Base-by-base conservation (phyloP, 2,113 vertebrate species). In the Xiphorhynchus elegans region DNA sequence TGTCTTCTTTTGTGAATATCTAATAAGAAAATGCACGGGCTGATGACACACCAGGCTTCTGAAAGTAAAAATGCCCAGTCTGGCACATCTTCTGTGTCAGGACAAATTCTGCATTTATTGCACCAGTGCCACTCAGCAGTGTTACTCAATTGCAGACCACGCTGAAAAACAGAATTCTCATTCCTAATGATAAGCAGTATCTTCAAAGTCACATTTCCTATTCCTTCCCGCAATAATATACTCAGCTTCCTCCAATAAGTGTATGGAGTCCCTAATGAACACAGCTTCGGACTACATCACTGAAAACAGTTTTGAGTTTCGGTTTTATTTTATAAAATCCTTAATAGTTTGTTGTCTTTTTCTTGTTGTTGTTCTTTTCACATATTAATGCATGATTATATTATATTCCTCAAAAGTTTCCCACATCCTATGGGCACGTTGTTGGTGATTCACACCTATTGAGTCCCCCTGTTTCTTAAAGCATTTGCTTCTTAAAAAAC, bases 391-490 rank as follows among this genome's bases (percentile, higher is more conserved):
- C 2, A 7, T 29, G 17, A 69, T 64, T 72, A 76, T 21, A 53
- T 50, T 24, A 46, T 23, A 75, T 20, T 69, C 13, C 55, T 89
- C 15, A 16, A 39, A 84, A 44, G 18, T 12, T 94, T 85, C 66
- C 68, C 77, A 52, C 39, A 69, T 78, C 19, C 76, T 84, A 24
- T 39, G 78, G 63, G 35, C 10, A 87, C 56, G 35, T 84, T 75
- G 67, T 4, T 85, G 74, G 89, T 17, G 33, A 95, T 58, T 49
- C 17, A 69, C 28, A 95, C 77, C 83, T 82, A 64, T 29, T 64
- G 70, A 64, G 49, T 73, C 19, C 13, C 82, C 56, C 87, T 85
- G 56, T 89, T 97, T 95, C 86, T 89, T 85, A 96, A 95, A 92
- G 84, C 29, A 81, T 81, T 96, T 67, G 17, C 52, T 66, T 63